These are phyloP conservation scores for Aplysia californica DNA, from an alignment of 1,140 invertebrate genomes.

Conservation along the genomic window DNA sequence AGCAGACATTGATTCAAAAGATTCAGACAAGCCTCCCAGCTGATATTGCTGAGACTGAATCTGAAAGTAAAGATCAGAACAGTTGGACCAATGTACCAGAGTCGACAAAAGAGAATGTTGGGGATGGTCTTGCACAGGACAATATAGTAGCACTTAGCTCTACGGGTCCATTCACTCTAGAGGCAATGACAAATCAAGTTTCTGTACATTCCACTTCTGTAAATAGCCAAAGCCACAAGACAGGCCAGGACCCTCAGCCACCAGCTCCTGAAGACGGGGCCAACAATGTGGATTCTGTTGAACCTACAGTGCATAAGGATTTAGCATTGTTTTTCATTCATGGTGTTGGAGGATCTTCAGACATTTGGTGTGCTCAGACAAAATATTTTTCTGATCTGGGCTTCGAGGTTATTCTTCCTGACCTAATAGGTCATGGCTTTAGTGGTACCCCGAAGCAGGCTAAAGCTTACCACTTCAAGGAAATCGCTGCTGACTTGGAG, in stretches of 20 bases:
- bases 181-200: neutral
- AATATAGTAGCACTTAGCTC: too few species aligned
- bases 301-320: neutral
- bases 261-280: neutral
- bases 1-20: neutral
- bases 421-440: conserved; percentile 80
- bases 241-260: neutral
- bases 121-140: too few species aligned
- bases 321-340: conserved; percentile 76
- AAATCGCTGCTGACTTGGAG: conserved; percentile 74
- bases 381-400: conserved; percentile 74
- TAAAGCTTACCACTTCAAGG: conserved; percentile 75
- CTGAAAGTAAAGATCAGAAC: neutral
- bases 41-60: neutral
- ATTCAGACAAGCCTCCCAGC: neutral
- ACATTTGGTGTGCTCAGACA: conserved; percentile 76
- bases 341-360: conserved; percentile 79
- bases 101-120: too few species aligned
- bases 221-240: neutral
- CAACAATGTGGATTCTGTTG: neutral
- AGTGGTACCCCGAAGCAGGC: conserved; percentile 74
- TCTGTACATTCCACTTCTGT: neutral
- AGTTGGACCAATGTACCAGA: neutral
- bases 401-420: conserved; percentile 78
- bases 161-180: neutral